A percentile compares a stretch with the other conserved stretches of the same genome.
Evolutionary conservation across 2,888 invertebrate species (phyloP).

Genomic region (Alloscopus bannaensis): DNA sequence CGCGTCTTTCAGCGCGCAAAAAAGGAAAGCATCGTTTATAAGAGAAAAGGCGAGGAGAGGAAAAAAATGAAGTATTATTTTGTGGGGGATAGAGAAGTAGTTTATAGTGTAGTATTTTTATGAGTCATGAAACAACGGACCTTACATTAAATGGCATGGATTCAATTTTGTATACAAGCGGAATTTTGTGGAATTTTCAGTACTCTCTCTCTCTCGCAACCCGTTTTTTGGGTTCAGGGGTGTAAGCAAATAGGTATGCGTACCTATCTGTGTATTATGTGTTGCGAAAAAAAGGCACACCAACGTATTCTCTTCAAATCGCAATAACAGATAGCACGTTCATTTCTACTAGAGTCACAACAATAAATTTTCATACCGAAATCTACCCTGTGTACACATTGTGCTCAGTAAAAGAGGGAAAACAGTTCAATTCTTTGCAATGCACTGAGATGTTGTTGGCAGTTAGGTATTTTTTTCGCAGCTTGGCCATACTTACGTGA

Average conservation of each 20-base stretch:
- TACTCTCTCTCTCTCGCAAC: too few species aligned
- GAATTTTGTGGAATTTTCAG: constrained; percentile 20
- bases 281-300: too few species aligned
- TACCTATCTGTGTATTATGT: not conserved
- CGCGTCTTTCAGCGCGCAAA: too few species aligned
- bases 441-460: not conserved
- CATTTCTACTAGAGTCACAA: not conserved
- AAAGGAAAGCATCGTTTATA: too few species aligned
- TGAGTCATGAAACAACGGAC: constrained; percentile 25
- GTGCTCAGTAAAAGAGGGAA: not conserved
- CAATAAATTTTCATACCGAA: constrained; percentile 33
- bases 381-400: not conserved
- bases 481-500: constrained; percentile 8
- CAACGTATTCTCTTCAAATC: too few species aligned
- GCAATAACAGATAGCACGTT: not conserved
- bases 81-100: not conserved
- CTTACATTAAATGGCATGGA: constrained; percentile 20
- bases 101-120: constrained; percentile 7
- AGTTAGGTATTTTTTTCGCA: too few species aligned
- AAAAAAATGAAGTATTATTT: too few species aligned
- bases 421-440: not conserved
- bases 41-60: not conserved
- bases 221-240: too few species aligned
- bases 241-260: not conserved
- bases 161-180: constrained; percentile 9